A percentile compares a stretch with the other conserved stretches of the same genome.
These are phyloP conservation scores for Decapterus maruadsi DNA, from an alignment of 2,797 vertebrate species.

Conservation along the genomic window DNA sequence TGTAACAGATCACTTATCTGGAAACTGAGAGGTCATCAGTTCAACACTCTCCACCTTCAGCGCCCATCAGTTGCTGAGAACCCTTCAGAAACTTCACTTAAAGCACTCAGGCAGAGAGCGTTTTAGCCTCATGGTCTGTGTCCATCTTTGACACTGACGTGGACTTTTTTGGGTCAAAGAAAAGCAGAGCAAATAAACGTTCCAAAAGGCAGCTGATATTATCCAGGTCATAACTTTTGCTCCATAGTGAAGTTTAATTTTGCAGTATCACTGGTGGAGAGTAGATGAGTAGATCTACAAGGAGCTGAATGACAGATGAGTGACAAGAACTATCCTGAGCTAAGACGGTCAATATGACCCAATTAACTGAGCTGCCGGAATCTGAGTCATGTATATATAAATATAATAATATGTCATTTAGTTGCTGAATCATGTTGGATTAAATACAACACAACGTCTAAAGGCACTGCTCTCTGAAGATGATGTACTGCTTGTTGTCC, in stretches of 20 bases:
- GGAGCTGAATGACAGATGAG: not conserved
- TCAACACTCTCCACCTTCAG: conserved; percentile 21
- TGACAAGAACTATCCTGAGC: not conserved
- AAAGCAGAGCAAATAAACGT: conserved; percentile 6
- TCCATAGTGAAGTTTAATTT: not conserved
- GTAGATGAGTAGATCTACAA: not conserved
- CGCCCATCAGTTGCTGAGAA: conserved; percentile 29
- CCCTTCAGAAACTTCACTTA: conserved; percentile 9
- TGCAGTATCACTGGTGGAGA: too few relatives aligned
- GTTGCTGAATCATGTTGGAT: not conserved
- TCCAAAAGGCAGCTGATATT: not conserved
- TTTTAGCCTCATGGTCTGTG: conserved; percentile 27
- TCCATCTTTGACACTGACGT: conserved; percentile 23
- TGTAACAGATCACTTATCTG: conserved; percentile 11
- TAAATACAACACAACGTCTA: not conserved
- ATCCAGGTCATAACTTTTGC: conserved; percentile 10
- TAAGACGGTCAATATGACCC: not conserved
- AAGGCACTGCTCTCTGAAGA: too few relatives aligned
- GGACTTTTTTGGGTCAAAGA: conserved; percentile 21
- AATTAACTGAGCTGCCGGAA: too few relatives aligned
- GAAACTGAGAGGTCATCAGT: conserved; percentile 39
- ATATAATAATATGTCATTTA: not conserved
- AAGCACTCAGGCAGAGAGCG: conserved; percentile 14
- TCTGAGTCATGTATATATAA: too few relatives aligned
- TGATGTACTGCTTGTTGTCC: not conserved